Percentiles rank a stretch among this genome's conserved stretches.
Evolutionary conservation across 2,797 vertebrate genomes (phyloP).

Genomic region (Pelochelys cantorii): DNA sequence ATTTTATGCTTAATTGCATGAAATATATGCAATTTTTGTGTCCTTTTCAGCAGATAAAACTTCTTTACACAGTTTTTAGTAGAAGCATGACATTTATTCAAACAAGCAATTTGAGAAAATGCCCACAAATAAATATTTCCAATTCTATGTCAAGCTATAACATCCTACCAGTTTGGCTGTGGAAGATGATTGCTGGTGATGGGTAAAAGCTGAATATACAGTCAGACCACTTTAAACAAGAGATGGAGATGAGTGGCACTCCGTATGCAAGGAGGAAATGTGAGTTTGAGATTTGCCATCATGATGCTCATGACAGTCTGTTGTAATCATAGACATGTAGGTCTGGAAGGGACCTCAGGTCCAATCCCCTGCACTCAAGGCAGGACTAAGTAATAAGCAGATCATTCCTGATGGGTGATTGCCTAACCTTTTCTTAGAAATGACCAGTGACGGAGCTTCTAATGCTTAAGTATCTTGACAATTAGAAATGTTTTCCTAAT

Average conservation of each 20-base stretch:
- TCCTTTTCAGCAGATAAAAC: background rate
- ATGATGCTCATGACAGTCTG: background rate
- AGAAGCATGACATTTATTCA: background rate
- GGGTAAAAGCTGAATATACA: background rate
- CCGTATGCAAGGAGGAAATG: background rate
- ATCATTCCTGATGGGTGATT: background rate
- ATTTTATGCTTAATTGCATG: background rate
- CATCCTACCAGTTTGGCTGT: background rate
- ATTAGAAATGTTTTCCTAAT: background rate
- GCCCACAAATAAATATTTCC: accelerated
- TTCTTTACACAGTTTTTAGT: background rate
- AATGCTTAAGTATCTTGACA: background rate
- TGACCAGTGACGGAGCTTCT: background rate
- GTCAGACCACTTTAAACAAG: background rate
- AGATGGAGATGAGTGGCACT: background rate
- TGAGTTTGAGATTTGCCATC: background rate
- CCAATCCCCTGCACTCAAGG: background rate
- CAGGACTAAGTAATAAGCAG: background rate
- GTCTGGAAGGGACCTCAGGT: background rate
- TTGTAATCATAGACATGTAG: background rate
- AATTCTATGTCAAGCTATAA: background rate
- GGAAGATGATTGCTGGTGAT: background rate
- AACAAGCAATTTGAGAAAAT: background rate
- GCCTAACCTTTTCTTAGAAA: background rate
- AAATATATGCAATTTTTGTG: background rate